Base-by-base conservation (phyloP, 2,888 invertebrate genomes). In the Hybos culiciformis region DNA sequence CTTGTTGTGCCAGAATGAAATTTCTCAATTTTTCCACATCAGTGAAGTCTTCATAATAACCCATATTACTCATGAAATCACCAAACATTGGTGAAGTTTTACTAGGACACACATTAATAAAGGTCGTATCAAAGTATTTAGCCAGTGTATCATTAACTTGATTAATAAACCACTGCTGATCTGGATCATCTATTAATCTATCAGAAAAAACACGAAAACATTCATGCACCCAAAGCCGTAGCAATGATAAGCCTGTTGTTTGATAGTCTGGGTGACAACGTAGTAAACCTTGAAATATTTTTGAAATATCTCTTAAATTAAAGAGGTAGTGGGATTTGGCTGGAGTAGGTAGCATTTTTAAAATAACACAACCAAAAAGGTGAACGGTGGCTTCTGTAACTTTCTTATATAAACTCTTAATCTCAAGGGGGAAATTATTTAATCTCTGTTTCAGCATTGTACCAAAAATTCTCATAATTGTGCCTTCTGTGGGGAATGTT, bases 251-350 rank as follows among this genome's bases (percentile, higher is more conserved):
- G 53, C 75, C 81, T 0, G 80, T 82, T 55, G 79, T 81, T 48
- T 85, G 85, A 55, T 78, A 79, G 51, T 84, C 83, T 46, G 77
- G 79, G 60, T 82, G 77, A 49, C 83, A 78, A 47, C 87, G 70
- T 15, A 92, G 62, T 14, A 92, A 61, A 5, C 90, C 90, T 73
- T 90, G 80, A 54, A 79, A 80, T 31, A 90, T 79, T 69, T 79
- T 85, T 2, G 88, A 88, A 50, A 92, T 87, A 56, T 91, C 91
- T 51, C 90, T 69, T 54, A 92, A 65, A 63, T 90, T 91, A 67
- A 91, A 92, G 29, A 90, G 68, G 55, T 92, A 92, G 65, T 92
- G 91, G 60, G 84, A 86, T 63, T 90, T 92, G 46, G 80, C 74
- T 0, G 91, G 91, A 0, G 90, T 91, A 0, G 92, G 91, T 33